Percentiles rank a stretch among this genome's conserved stretches.
Conservation (phyloP, 1,140 invertebrate species). For the Drosophila albomicans region DNA sequence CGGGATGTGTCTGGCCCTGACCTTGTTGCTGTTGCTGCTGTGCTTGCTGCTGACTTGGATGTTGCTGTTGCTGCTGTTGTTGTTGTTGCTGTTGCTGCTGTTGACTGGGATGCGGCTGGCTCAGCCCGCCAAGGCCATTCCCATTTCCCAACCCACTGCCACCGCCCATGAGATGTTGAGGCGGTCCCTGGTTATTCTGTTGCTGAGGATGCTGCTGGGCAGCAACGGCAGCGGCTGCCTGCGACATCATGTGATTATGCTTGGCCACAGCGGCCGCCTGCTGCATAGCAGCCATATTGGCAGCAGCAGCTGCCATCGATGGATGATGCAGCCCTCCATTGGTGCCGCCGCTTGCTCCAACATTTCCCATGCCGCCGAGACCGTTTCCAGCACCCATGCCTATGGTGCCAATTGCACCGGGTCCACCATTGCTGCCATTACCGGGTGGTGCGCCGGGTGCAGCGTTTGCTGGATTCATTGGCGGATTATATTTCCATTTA, state of each 20-base stretch:
- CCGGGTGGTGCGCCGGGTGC: conserved; percentile 76
- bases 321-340: conserved; percentile 80
- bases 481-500: conserved; percentile 88
- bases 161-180: conserved; percentile 74
- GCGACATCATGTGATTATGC: conserved; percentile 84
- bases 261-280: conserved; percentile 79
- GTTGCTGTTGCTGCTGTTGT: conserved; percentile 74
- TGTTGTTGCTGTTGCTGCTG: conserved; percentile 58
- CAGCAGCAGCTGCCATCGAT: conserved; percentile 74
- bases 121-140: conserved; percentile 56
- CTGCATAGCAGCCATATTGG: conserved; percentile 80
- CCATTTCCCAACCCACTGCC: conserved; percentile 72
- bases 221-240: conserved; percentile 73
- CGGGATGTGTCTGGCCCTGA: conserved; percentile 58
- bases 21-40: conserved; percentile 67
- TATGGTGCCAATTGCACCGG: conserved; percentile 75
- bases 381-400: conserved; percentile 73
- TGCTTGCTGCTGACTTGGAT: conserved; percentile 51
- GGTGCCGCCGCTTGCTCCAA: conserved; percentile 60
- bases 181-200: conserved; percentile 66
- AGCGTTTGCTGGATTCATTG: conserved; percentile 79
- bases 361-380: conserved; percentile 62
- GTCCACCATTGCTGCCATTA: conserved; percentile 71
- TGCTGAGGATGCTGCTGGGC: conserved; percentile 76
- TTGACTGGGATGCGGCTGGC: conserved; percentile 59